phyloP scores from a whole-genome alignment of 2,113 vertebrate genomes.

The Phalacrocorax aristotelis region DNA sequence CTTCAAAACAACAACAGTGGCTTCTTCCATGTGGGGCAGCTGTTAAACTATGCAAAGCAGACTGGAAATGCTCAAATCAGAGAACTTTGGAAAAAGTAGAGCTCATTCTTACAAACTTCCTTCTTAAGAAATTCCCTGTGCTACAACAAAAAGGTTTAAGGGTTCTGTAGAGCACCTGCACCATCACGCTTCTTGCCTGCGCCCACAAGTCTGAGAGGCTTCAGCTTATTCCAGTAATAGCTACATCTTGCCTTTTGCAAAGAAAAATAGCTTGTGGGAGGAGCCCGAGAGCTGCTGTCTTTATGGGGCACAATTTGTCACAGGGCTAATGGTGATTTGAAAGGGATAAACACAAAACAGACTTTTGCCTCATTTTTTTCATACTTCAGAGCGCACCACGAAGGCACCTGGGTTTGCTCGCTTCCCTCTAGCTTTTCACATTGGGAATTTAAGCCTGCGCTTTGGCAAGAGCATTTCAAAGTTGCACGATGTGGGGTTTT shows the following conservation, averaged over 20 bases:
- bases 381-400: neutral
- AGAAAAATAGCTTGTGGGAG: neutral
- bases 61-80: neutral
- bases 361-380: neutral
- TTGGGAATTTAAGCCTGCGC: accelerated
- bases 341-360: neutral
- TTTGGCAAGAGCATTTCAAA: neutral
- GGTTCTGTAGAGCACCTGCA: neutral
- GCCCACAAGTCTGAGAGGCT: neutral
- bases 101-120: neutral
- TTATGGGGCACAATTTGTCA: neutral
- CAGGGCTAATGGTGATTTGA: neutral
- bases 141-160: neutral
- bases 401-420: neutral
- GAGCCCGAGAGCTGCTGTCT: neutral
- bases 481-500: neutral
- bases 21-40: neutral
- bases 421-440: neutral
- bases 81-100: neutral
- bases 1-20: neutral
- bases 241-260: neutral
- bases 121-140: neutral
- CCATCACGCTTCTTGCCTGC: neutral
- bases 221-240: neutral
- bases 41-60: neutral